phyloP scores from a whole-genome alignment of 2,888 invertebrate genomes.

The Lapara coniferarum region DNA sequence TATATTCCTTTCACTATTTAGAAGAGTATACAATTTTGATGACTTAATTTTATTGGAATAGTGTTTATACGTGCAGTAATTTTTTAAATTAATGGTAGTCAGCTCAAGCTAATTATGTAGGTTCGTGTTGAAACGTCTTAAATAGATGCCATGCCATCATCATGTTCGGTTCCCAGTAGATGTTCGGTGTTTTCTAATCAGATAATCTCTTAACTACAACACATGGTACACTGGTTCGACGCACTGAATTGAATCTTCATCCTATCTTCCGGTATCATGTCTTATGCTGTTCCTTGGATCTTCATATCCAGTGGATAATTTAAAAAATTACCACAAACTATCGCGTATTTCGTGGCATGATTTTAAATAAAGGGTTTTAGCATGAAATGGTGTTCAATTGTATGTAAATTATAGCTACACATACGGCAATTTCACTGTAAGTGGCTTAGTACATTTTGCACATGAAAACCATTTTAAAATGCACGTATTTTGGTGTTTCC shows the following conservation, averaged over 20 bases:
- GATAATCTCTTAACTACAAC: neutral
- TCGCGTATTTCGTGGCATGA: too few species aligned
- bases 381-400: too few species aligned
- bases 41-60: neutral
- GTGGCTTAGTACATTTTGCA: too few species aligned
- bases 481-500: too few species aligned
- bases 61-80: neutral
- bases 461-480: too few species aligned
- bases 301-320: neutral
- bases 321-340: neutral
- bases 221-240: neutral
- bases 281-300: neutral
- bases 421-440: too few species aligned
- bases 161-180: neutral
- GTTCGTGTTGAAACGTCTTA: neutral
- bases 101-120: neutral
- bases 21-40: neutral
- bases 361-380: too few species aligned
- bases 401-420: too few species aligned
- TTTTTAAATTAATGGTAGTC: neutral
- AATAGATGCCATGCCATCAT: neutral
- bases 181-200: neutral
- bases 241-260: neutral
- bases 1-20: too few species aligned
- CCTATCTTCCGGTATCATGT: neutral